Base-by-base conservation (phyloP, 2,113 vertebrate species). In the Struthidea cinerea region DNA sequence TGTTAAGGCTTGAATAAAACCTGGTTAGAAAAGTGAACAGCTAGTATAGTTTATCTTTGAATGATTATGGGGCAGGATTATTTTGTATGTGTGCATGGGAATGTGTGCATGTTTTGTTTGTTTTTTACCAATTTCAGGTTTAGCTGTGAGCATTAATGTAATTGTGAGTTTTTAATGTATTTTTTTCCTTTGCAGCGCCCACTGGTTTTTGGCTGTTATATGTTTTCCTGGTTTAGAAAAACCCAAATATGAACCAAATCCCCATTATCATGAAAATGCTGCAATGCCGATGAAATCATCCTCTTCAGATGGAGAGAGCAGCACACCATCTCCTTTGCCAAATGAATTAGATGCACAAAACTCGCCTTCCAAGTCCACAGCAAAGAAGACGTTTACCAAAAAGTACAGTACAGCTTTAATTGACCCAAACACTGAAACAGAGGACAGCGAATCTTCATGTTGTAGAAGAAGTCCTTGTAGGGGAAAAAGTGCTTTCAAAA, bases 151-250 rank as follows among this genome's bases (percentile, higher is more conserved):
- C 24, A 60, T 41, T 76, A 69, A 64, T 70, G 59, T 80, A 89
- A 52, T 59, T 73, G 47, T 26, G 39, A 6, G 18, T 23, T 97
- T 91, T 84, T 92, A 53, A 94, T 95, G 55, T 85, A 3, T 32
- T 52, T 63, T 86, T 83, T 81, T 61, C 41, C 64, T 95, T 98
- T 98, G 69, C 97, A 99, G 99, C 52, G 99, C 99, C 87, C 99
- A 99, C 96, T 99, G 99, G 99, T 99, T 99, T 98, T 97, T 99
- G 96, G 99, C 99, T 49, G 98, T 99, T 91, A 99, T 99, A 97
- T 99, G 99, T 97, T 99, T 99, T 96, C 99, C 99, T 80, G 99
- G 99, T 85, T 98, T 99, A 46, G 97, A 98, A 94, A 98, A 97
- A 83, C 98, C 98, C 9, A 96, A 98, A 68, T 97, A 96, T 70